Conservation (phyloP, 2,113 vertebrate species). For the Cebidichthys violaceus region DNA sequence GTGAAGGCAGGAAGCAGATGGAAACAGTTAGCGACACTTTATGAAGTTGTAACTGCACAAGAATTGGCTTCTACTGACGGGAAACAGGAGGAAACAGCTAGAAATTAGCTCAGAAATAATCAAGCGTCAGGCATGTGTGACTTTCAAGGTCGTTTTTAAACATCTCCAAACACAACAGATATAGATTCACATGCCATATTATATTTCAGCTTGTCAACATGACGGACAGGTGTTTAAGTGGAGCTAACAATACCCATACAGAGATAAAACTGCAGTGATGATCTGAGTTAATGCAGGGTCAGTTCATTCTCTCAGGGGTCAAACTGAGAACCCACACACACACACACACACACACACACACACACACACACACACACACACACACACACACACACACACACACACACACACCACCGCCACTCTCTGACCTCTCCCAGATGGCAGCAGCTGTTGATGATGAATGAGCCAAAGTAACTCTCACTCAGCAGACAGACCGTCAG, state of each 20-base stretch:
- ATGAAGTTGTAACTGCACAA: neutral
- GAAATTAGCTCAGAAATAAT: neutral
- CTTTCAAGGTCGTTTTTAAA: neutral
- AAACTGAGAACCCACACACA: constrained; percentile 26
- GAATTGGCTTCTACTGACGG: neutral
- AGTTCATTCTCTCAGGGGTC: constrained; percentile 41
- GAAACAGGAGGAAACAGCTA: neutral
- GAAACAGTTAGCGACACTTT: neutral
- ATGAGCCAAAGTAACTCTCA: constrained; percentile 55
- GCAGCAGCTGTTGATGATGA: constrained; percentile 61
- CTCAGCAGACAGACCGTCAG: constrained; percentile 36
- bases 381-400: constrained; percentile 3
- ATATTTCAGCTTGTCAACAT: neutral
- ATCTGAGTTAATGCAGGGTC: constrained; percentile 45
- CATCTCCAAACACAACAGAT: neutral
- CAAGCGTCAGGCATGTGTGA: neutral
- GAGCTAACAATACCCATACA: constrained; percentile 16
- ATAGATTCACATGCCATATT: neutral
- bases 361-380: neutral
- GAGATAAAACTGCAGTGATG: constrained; percentile 17
- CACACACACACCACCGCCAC: neutral
- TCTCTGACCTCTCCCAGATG: constrained; percentile 31
- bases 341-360: constrained; percentile 8
- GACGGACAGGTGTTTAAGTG: constrained; percentile 35
- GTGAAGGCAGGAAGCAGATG: neutral